Base-by-base conservation (phyloP, 2,888 invertebrate genomes). In the Apodemia mormo region DNA sequence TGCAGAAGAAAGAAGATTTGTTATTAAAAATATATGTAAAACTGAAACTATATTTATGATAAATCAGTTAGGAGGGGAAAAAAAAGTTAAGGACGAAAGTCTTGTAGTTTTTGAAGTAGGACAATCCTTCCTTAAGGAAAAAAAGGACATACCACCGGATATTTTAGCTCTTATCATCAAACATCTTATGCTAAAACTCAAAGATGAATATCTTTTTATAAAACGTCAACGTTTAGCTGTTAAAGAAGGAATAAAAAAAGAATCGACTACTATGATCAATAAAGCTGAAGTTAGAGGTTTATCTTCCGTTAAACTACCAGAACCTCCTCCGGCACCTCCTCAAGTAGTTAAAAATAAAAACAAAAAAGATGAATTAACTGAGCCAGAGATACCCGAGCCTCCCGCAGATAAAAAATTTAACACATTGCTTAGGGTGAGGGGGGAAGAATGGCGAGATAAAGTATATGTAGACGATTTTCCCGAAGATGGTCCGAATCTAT, bases 391-490 rank as follows among this genome's bases (percentile, higher is more conserved):
- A 5, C 66, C 65, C 5, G 84, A 84, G 72, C 78, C 79, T 22
- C 80, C 79, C 14, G 88, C 85, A 74, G 87, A 83, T 1, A 92
- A 91, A 72, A 94, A 94, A 76, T 88, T 88, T 74, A 93, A 90
- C 75, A 94, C 94, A 5, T 81, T 79, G 43, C 85, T 94, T 12
- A 86, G 94, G 76, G 86, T 89, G 1, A 85, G 94, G 64, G 94
- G 93, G 12, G 94, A 94, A 79, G 94, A 94, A 79, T 94, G 94
- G 94, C 87, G 92, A 76, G 94, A 94, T 76, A 90, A 88, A 78
- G 84, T 89, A 1, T 94, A 93, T 75, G 85, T 94, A 3, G 94
- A 94, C 70, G 95, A 94, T 74, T 94, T 86, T 73, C 94, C 95
- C 0, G 74, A 77, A 14, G 89, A 94, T 72, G 94, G 94, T 1